These are phyloP conservation scores for Amphimallon solstitiale DNA, from an alignment of 2,888 invertebrate species.

Conservation along the genomic window DNA sequence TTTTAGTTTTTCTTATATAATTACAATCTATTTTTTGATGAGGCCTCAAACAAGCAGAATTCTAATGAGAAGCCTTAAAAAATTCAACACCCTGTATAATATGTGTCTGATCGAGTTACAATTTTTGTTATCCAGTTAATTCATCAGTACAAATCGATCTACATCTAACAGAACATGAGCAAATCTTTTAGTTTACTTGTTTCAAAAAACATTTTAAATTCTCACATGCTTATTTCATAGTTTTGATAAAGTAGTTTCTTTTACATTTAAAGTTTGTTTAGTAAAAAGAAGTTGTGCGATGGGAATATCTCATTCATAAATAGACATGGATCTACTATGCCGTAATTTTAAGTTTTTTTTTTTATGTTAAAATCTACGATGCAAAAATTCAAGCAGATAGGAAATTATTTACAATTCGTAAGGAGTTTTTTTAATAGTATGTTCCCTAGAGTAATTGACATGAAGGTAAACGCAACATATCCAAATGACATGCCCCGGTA, in stretches of 20 bases:
- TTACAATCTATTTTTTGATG: no score
- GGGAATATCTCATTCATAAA: slow-evolving; percentile 52
- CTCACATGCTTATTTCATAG: slow-evolving; percentile 56
- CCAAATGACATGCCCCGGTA: slow-evolving; percentile 40
- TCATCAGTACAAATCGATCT: slow-evolving; percentile 59
- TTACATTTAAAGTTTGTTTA: slow-evolving; percentile 43
- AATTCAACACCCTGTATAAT: no score
- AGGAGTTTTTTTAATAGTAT: slow-evolving; percentile 58
- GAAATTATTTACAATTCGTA: slow-evolving; percentile 49
- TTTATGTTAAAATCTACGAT: slow-evolving; percentile 29
- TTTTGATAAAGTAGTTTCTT: slow-evolving; percentile 59
- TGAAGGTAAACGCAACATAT: slow-evolving; percentile 72
- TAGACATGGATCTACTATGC: slow-evolving; percentile 40
- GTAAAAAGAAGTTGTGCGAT: slow-evolving; percentile 58
- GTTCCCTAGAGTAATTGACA: slow-evolving; percentile 89
- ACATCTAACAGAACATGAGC: slow-evolving; percentile 58
- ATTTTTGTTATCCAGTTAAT: slow-evolving; percentile 48
- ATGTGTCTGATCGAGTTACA: slow-evolving; percentile 57
- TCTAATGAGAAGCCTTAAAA: no score
- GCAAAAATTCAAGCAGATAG: slow-evolving; percentile 46
- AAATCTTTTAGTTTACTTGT: slow-evolving; percentile 45
- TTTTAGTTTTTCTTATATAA: no score
- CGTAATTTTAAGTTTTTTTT: background rate
- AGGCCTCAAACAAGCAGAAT: no score
- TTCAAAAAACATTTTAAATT: slow-evolving; percentile 48